phyloP scores from a whole-genome alignment of 2,113 vertebrate genomes.

The Dromiciops gliroides region DNA sequence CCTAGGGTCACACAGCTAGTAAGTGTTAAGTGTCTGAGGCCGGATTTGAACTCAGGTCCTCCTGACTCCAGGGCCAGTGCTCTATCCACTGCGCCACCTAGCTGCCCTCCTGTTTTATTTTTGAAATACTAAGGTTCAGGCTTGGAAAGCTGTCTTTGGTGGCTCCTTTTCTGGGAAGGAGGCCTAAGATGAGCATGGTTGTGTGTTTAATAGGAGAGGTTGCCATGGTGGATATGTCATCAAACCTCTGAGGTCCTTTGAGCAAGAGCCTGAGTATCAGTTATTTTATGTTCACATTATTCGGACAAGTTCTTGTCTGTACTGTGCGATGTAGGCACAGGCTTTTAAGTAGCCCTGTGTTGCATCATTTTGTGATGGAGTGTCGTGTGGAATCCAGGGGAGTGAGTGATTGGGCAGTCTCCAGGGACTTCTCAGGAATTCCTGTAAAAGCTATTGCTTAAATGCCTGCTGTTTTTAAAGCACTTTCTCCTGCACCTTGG shows the following conservation, averaged over 20 bases:
- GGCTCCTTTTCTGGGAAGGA: not conserved
- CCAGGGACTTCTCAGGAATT: not conserved
- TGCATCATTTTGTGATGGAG: not conserved
- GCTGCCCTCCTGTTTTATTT: not conserved
- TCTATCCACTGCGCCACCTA: no score
- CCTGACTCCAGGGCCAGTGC: no score
- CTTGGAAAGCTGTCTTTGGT: not conserved
- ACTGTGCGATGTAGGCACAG: not conserved
- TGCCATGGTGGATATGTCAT: not conserved
- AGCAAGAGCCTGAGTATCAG: not conserved
- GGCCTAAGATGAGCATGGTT: not conserved
- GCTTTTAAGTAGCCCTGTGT: not conserved
- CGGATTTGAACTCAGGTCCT: no score
- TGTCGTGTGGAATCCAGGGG: not conserved
- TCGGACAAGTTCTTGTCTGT: not conserved
- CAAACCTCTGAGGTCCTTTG: not conserved
- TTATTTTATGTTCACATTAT: not conserved
- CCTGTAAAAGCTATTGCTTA: not conserved
- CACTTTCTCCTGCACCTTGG: not conserved
- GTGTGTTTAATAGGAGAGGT: not conserved
- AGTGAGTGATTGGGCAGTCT: not conserved
- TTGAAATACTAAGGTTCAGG: not conserved
- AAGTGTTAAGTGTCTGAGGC: no score
- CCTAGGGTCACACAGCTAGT: no score
- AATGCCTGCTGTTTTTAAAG: not conserved